Conservation (phyloP, 2,113 vertebrate genomes). For the Electrona antarctica region DNA sequence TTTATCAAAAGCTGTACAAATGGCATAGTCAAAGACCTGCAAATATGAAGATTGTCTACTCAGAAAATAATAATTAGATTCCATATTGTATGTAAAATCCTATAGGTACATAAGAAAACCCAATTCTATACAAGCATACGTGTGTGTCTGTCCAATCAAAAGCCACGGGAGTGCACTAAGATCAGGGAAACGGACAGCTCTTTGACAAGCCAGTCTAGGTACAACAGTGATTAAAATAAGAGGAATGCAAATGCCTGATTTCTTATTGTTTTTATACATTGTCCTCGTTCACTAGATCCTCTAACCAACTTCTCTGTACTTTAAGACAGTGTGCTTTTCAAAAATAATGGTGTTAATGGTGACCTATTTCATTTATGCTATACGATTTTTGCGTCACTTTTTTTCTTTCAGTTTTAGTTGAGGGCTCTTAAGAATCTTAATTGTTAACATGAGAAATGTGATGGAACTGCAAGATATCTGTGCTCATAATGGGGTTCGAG, state of each 20-base stretch:
- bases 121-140: constrained; percentile 37
- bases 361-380: constrained; percentile 32
- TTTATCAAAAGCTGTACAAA: constrained; percentile 63
- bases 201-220: constrained; percentile 55
- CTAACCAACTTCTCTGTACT: constrained; percentile 41
- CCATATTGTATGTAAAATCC: constrained; percentile 43
- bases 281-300: constrained; percentile 31
- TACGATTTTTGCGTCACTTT: constrained; percentile 37
- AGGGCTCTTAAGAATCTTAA: constrained; percentile 35
- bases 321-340: constrained; percentile 37
- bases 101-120: constrained; percentile 36
- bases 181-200: constrained; percentile 68
- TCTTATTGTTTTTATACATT: constrained; percentile 31
- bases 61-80: constrained; percentile 42
- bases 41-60: constrained; percentile 48
- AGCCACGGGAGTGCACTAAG: constrained; percentile 56
- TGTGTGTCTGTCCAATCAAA: constrained; percentile 29
- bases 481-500: constrained; percentile 54
- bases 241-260: constrained; percentile 52
- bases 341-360: constrained; percentile 11
- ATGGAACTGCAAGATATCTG: constrained; percentile 45
- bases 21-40: constrained; percentile 44
- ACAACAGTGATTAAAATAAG: constrained; percentile 28
- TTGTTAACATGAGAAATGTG: constrained; percentile 30
- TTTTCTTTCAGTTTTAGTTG: constrained; percentile 24